phyloP scores from a whole-genome alignment of 2,888 invertebrate genomes.

The Drosophila leonis region DNA sequence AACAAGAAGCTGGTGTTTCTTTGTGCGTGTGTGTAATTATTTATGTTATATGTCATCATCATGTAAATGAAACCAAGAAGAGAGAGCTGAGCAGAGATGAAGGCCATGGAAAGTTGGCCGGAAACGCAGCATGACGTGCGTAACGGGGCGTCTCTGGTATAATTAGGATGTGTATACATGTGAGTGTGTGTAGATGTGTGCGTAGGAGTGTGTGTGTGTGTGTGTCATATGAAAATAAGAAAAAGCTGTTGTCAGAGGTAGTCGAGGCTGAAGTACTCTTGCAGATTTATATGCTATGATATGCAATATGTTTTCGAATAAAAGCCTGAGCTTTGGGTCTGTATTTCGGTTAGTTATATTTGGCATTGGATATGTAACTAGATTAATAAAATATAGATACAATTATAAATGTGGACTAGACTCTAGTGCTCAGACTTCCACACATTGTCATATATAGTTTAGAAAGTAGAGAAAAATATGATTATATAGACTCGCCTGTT shows the following conservation, averaged over 20 bases:
- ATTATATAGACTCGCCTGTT: background rate
- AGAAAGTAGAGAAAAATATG: too few species aligned
- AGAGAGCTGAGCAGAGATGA: background rate
- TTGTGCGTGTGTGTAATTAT: slow-evolving; percentile 69
- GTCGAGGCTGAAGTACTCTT: background rate
- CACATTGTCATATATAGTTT: background rate
- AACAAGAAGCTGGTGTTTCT: slow-evolving; percentile 12
- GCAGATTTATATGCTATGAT: background rate
- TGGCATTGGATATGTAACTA: background rate
- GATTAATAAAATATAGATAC: background rate
- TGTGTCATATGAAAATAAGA: background rate
- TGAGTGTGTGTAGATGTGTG: background rate
- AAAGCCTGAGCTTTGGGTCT: background rate
- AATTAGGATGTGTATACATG: slow-evolving; percentile 48
- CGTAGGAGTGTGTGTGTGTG: background rate
- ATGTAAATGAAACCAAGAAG: slow-evolving; percentile 70
- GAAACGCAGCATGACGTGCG: slow-evolving; percentile 57
- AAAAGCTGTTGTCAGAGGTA: background rate
- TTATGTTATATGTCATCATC: slow-evolving; percentile 70
- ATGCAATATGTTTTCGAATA: background rate
- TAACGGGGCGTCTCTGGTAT: slow-evolving; percentile 35
- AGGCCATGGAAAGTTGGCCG: slow-evolving; percentile 53
- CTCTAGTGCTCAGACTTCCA: background rate
- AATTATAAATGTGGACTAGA: background rate
- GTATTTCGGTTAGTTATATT: background rate